Evolutionary conservation across 2,797 vertebrate species (phyloP).

Genomic region (Aselliscus stoliczkanus): DNA sequence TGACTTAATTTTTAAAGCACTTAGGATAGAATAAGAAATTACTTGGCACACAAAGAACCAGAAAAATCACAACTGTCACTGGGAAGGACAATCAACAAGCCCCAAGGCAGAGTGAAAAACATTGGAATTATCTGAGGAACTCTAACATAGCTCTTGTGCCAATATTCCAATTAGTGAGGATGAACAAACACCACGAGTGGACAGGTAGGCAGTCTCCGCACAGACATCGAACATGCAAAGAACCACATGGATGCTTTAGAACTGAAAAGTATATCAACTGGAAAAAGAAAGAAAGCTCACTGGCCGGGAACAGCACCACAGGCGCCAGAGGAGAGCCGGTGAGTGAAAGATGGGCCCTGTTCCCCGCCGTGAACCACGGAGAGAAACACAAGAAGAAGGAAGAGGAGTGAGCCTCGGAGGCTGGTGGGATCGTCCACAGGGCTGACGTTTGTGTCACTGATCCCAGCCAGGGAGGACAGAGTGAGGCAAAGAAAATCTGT

Average conservation of each 20-base stretch:
- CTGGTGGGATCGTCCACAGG: background rate
- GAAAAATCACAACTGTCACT: accelerated
- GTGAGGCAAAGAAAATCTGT: too few relatives aligned
- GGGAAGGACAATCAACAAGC: background rate
- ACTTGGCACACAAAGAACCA: background rate
- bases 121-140: background rate
- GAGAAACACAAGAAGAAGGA: background rate
- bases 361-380: background rate
- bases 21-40: background rate
- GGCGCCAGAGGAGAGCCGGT: background rate
- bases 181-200: accelerated
- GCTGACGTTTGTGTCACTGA: accelerated
- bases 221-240: background rate
- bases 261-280: background rate
- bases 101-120: accelerated
- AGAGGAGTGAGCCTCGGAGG: too few relatives aligned
- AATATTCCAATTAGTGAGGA: too few relatives aligned
- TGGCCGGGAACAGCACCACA: too few relatives aligned
- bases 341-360: too few relatives aligned
- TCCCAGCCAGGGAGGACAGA: background rate
- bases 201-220: background rate
- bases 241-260: background rate
- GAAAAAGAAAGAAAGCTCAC: too few relatives aligned
- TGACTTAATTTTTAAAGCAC: background rate
- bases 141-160: background rate